Percentiles rank a stretch among this genome's conserved stretches.
Conservation (phyloP, 2,113 vertebrate genomes). For the Hyla sarda region DNA sequence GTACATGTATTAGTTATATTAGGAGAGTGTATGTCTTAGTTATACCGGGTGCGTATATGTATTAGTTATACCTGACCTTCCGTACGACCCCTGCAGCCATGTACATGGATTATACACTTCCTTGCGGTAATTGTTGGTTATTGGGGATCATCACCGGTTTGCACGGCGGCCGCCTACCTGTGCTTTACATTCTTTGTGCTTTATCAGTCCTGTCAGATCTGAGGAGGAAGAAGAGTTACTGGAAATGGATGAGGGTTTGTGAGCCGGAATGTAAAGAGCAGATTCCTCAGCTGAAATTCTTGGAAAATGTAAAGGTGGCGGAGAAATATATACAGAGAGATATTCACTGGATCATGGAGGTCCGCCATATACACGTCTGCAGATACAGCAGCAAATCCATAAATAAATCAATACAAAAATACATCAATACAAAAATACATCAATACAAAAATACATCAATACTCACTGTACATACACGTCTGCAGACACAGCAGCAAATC, state of each 20-base stretch:
- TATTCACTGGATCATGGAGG: not conserved
- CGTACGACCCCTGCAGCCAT: too few relatives aligned
- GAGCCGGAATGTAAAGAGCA: slow-evolving; percentile 40
- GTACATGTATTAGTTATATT: too few relatives aligned
- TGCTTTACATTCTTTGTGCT: not conserved
- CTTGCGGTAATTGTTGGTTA: too few relatives aligned
- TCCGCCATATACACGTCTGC: not conserved
- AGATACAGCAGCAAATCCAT: not conserved
- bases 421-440: not conserved
- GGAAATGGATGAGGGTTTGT: not conserved
- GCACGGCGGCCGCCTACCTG: not conserved
- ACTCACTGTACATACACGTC: not conserved
- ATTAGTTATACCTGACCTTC: too few relatives aligned
- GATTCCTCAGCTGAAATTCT: not conserved
- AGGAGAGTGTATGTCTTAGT: too few relatives aligned
- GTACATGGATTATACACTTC: not conserved
- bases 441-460: too few relatives aligned
- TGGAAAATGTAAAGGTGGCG: slow-evolving; percentile 6
- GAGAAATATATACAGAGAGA: not conserved
- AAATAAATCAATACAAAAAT: not conserved
- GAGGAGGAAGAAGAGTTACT: not conserved
- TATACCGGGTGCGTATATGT: too few relatives aligned
- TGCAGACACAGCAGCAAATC: too few relatives aligned
- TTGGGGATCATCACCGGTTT: not conserved
- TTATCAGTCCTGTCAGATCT: slow-evolving; percentile 45